Conservation (phyloP, 2,113 vertebrate genomes). For the Forbesichthys agassizii region DNA sequence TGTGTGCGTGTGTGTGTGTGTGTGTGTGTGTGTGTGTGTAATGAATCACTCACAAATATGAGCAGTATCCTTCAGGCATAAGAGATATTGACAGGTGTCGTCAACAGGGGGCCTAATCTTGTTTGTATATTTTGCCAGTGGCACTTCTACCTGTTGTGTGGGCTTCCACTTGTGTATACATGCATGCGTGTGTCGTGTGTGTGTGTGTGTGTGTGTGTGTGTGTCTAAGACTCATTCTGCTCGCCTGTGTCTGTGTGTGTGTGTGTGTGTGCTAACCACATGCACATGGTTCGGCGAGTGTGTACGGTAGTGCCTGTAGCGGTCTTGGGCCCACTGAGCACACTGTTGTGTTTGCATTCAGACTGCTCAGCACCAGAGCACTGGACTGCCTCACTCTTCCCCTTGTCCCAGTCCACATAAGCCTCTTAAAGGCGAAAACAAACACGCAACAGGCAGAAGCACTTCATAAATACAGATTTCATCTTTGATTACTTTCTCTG, state of each 20-base stretch:
- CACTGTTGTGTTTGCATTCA: slow-evolving; percentile 10
- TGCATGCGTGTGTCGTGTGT: slow-evolving; percentile 5
- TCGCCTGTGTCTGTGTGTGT: too few species aligned
- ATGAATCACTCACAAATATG: slow-evolving; percentile 35
- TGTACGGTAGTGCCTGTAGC: slow-evolving; percentile 25
- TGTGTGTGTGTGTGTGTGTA: slow-evolving; percentile 11
- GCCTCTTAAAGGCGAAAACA: background rate
- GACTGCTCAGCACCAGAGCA: slow-evolving; percentile 5
- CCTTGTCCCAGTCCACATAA: slow-evolving; percentile 4
- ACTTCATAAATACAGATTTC: slow-evolving; percentile 7
- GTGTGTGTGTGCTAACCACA: background rate
- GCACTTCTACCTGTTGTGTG: slow-evolving; percentile 37
- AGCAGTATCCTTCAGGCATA: slow-evolving; percentile 44
- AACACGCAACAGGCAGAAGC: background rate
- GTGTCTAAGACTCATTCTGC: too few species aligned
- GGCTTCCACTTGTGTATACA: slow-evolving; percentile 4
- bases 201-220: slow-evolving; percentile 7
- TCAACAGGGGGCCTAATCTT: slow-evolving; percentile 54
- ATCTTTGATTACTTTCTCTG: slow-evolving; percentile 19
- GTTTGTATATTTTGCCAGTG: slow-evolving; percentile 41
- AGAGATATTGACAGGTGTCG: slow-evolving; percentile 57
- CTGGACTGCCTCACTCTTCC: slow-evolving; percentile 12
- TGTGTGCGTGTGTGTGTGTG: background rate
- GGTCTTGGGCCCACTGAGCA: slow-evolving; percentile 5
- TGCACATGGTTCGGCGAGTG: background rate